A percentile compares a stretch with the other conserved stretches of the same genome.
phyloP scores from a whole-genome alignment of 2,888 invertebrate genomes.

The Drosophila koepferae region DNA sequence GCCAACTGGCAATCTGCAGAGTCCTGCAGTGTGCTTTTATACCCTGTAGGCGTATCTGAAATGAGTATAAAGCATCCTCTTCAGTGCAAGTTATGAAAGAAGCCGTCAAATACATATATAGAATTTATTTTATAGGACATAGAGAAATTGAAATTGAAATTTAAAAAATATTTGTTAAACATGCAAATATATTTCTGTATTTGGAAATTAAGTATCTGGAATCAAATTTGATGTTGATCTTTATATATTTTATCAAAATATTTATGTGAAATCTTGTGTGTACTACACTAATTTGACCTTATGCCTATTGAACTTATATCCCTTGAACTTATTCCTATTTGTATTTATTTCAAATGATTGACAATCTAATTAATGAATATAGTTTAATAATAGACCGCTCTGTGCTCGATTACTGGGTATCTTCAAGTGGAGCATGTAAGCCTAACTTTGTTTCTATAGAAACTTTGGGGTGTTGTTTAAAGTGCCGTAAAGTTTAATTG shows the following conservation, averaged over 20 bases:
- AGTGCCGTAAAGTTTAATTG: conserved; percentile 80
- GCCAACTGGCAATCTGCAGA: conserved; percentile 33
- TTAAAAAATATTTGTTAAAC: no score
- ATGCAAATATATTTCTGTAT: no score
- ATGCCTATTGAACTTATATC: no score
- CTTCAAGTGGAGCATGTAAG: background rate
- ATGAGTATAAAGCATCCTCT: background rate
- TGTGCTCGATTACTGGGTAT: background rate
- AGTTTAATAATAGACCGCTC: background rate
- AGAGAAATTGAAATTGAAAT: no score
- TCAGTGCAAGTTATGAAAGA: background rate
- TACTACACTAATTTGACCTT: background rate
- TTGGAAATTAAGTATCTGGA: no score
- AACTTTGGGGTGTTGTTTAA: conserved; percentile 64
- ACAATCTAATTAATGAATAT: background rate
- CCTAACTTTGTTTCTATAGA: conserved; percentile 27
- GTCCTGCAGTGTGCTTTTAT: conserved; percentile 35
- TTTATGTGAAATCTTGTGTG: background rate
- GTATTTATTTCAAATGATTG: background rate
- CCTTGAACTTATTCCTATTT: no score
- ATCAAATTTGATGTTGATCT: background rate
- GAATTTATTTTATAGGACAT: no score
- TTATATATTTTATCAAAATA: background rate
- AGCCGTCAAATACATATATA: background rate
- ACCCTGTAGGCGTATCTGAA: background rate